These are phyloP conservation scores for Anoncus sp. DNA, from an alignment of 2,888 invertebrate genomes.

Conservation along the genomic window DNA sequence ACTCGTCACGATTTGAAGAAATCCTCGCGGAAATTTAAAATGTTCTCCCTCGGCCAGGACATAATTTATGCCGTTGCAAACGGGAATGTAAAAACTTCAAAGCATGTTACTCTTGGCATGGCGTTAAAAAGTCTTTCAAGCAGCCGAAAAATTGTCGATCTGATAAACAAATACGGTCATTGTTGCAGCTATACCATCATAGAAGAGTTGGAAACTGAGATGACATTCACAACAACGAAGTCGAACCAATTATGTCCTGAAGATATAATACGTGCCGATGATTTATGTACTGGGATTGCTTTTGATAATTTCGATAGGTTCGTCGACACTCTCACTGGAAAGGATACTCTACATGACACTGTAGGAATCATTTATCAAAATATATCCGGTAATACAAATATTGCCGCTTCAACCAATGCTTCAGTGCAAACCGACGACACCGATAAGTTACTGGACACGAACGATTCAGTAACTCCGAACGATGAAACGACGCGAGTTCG, in stretches of 20 bases:
- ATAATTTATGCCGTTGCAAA: too few species aligned
- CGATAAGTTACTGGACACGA: background rate
- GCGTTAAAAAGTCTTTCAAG: too few species aligned
- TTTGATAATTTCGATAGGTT: conserved; percentile 52
- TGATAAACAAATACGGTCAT: too few species aligned
- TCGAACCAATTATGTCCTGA: conserved; percentile 50
- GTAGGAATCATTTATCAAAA: conserved; percentile 33
- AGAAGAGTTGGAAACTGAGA: too few species aligned
- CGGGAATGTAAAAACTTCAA: too few species aligned
- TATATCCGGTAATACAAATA: conserved; percentile 63
- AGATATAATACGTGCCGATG: conserved; percentile 44
- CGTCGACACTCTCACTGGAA: conserved; percentile 13
- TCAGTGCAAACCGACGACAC: conserved; percentile 56
- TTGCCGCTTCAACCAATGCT: conserved; percentile 49
- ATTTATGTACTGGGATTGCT: conserved; percentile 59
- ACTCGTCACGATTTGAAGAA: conserved; percentile 12
- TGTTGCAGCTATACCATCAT: background rate
- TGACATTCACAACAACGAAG: conserved; percentile 24
- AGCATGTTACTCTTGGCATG: too few species aligned
- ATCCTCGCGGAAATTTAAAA: background rate
- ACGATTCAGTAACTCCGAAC: conserved; percentile 9
- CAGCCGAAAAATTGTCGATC: too few species aligned
- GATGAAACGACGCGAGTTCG: conserved; percentile 8
- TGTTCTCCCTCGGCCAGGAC: conserved; percentile 8
- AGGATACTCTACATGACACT: conserved; percentile 13